Percentiles rank a stretch among this genome's conserved stretches.
Evolutionary conservation across 2,888 invertebrate genomes (phyloP).

Genomic region (Tetheella fluctuosa): DNA sequence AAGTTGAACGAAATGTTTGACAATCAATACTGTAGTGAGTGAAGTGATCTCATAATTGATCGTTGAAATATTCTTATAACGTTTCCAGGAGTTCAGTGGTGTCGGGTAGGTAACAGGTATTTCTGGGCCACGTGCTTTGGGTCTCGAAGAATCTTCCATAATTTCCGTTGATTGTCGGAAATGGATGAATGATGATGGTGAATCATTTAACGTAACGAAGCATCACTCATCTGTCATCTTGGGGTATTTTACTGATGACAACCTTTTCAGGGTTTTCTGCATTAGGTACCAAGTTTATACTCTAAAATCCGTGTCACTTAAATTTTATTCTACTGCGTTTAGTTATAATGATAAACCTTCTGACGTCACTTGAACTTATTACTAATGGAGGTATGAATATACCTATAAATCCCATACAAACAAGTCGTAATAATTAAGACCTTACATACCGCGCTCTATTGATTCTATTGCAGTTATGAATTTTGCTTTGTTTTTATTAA

Average conservation of each 20-base stretch:
- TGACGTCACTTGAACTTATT: constrained; percentile 4
- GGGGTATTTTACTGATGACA: not conserved
- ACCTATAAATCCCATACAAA: too few relatives aligned
- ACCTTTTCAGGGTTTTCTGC: not conserved
- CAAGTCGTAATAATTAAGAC: not conserved
- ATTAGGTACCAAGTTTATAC: too few relatives aligned
- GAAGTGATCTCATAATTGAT: not conserved
- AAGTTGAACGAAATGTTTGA: not conserved
- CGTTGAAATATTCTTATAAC: not conserved
- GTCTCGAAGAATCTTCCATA: not conserved
- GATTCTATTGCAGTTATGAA: not conserved
- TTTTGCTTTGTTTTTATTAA: not conserved
- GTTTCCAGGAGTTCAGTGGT: not conserved
- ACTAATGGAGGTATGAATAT: too few relatives aligned
- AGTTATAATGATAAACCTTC: not conserved
- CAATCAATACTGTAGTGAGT: not conserved
- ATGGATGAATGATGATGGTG: not conserved
- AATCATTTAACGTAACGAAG: not conserved
- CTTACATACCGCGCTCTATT: not conserved
- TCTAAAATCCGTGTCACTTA: not conserved
- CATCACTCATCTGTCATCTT: not conserved
- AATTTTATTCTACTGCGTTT: not conserved
- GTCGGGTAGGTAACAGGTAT: not conserved
- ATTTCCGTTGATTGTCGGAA: not conserved
- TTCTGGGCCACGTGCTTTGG: not conserved